Evolutionary conservation across 2,113 vertebrate genomes (phyloP).

Genomic region (Aspidoscelis tigris): DNA sequence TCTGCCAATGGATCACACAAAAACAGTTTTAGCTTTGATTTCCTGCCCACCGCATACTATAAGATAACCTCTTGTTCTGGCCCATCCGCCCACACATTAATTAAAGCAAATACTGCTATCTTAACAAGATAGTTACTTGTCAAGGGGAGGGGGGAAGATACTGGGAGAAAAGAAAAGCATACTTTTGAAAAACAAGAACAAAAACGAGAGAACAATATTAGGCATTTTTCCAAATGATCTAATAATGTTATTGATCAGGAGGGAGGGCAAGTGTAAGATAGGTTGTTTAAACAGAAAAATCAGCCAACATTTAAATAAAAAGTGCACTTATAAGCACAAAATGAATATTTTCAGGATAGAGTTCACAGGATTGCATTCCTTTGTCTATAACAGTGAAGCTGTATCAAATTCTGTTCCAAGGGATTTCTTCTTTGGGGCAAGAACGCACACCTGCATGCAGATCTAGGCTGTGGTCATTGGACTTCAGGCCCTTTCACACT

Average conservation of each 20-base stretch:
- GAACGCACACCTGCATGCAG: neutral
- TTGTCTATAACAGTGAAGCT: neutral
- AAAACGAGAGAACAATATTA: slow-evolving; percentile 44
- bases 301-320: slow-evolving; percentile 22
- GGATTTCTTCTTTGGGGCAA: neutral
- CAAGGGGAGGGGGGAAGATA: slow-evolving; percentile 20
- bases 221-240: slow-evolving; percentile 43
- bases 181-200: neutral
- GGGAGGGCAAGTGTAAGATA: slow-evolving; percentile 17
- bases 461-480: neutral
- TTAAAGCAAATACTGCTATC: slow-evolving; percentile 67
- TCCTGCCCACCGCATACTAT: slow-evolving; percentile 70
- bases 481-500: no score
- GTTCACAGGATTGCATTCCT: neutral
- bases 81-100: slow-evolving; percentile 67
- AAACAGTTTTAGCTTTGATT: slow-evolving; percentile 71
- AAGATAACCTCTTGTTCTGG: slow-evolving; percentile 74
- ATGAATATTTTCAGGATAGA: slow-evolving; percentile 3
- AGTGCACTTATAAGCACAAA: neutral
- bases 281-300: neutral
- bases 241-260: slow-evolving; percentile 45
- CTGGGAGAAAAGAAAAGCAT: slow-evolving; percentile 53
- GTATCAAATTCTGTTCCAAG: slow-evolving; percentile 9
- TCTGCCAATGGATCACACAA: slow-evolving; percentile 57
- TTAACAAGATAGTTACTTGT: slow-evolving; percentile 70